These are phyloP conservation scores for Ophion ellenae DNA, from an alignment of 2,888 invertebrate species.

Conservation along the genomic window DNA sequence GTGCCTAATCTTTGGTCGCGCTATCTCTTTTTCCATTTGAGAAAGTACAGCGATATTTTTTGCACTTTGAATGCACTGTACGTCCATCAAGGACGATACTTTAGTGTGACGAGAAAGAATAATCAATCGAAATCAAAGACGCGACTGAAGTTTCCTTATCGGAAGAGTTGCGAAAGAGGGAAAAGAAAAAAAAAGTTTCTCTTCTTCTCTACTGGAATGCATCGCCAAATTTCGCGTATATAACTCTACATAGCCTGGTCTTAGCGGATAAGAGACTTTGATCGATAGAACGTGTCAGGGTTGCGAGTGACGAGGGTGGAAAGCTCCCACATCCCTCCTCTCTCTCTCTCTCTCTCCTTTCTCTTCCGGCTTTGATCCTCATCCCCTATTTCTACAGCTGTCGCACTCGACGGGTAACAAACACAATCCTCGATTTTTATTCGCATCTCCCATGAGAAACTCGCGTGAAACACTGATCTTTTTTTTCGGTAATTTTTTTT, in stretches of 20 bases:
- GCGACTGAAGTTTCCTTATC: constrained; percentile 47
- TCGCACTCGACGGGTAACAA: constrained; percentile 32
- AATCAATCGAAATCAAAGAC: constrained; percentile 51
- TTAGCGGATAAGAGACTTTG: constrained; percentile 55
- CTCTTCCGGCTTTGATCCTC: neutral
- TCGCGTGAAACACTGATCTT: constrained; percentile 12
- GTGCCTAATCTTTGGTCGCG: too few species aligned
- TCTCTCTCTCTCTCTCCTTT: constrained; percentile 5
- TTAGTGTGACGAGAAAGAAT: constrained; percentile 9
- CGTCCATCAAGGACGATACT: neutral
- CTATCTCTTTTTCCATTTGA: too few species aligned
- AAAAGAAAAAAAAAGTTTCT: constrained; percentile 36
- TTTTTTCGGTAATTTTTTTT: constrained; percentile 15
- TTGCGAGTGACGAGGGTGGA: constrained; percentile 58
- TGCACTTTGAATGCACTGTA: neutral
- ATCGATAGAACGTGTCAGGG: constrained; percentile 62
- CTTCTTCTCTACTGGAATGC: constrained; percentile 15
- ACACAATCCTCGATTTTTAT: constrained; percentile 36
- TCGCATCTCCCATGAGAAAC: constrained; percentile 25
- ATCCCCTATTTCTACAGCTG: constrained; percentile 23
- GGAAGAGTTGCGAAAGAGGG: neutral
- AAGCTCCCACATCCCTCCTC: constrained; percentile 39
- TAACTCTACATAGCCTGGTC: neutral
- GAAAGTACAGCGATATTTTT: neutral
- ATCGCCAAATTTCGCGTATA: constrained; percentile 34